These are phyloP conservation scores for Lycophotia porphyrea DNA, from an alignment of 2,888 invertebrate species.

Conservation along the genomic window DNA sequence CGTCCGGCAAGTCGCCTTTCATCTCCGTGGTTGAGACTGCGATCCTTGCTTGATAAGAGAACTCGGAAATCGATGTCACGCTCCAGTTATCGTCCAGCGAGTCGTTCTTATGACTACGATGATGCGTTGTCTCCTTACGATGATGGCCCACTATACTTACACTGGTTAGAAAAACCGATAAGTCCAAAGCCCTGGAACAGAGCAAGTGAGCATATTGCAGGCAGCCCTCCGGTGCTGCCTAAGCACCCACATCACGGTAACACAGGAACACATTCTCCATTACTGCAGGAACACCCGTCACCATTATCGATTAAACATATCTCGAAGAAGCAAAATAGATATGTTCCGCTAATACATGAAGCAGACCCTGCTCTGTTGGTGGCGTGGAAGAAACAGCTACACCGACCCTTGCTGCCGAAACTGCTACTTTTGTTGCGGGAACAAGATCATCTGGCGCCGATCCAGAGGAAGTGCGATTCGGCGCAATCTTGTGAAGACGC, in stretches of 20 bases:
- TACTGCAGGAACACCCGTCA: background rate
- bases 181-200: too few relatives aligned
- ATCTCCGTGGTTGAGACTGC: too few relatives aligned
- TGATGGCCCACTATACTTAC: slow-evolving; percentile 12
- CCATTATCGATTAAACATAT: slow-evolving; percentile 8
- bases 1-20: too few relatives aligned
- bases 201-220: too few relatives aligned
- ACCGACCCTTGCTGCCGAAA: slow-evolving; percentile 16
- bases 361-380: slow-evolving; percentile 14
- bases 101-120: background rate
- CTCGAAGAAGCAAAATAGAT: slow-evolving; percentile 6
- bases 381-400: slow-evolving; percentile 10
- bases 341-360: slow-evolving; percentile 19
- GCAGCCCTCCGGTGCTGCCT: background rate
- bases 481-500: too few relatives aligned
- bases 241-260: background rate
- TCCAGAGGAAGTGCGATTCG: background rate
- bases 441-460: background rate
- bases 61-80: too few relatives aligned
- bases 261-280: background rate
- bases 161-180: slow-evolving; percentile 6
- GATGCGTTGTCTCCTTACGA: slow-evolving; percentile 18
- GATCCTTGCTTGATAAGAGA: too few relatives aligned
- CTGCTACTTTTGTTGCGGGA: slow-evolving; percentile 37
- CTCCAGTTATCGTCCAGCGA: too few relatives aligned